Evolutionary conservation across 2,797 vertebrate species (phyloP).

Genomic region (Enteromius mattozi): DNA sequence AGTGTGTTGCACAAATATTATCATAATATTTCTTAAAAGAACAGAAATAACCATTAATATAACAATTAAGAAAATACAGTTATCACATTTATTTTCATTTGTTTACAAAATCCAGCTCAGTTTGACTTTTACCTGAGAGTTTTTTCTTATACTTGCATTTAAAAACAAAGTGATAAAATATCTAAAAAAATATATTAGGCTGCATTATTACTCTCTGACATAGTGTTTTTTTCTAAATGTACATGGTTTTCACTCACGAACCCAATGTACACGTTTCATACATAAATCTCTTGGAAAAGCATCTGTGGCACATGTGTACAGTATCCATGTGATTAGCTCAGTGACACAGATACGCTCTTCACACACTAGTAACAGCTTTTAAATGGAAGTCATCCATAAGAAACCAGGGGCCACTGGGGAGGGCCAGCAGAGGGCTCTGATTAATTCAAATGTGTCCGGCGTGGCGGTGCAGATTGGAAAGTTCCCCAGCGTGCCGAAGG

Average conservation of each 20-base stretch:
- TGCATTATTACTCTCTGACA: background rate
- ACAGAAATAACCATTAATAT: background rate
- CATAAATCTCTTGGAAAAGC: slow-evolving; percentile 25
- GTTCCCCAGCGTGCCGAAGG: slow-evolving; percentile 57
- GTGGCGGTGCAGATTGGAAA: slow-evolving; percentile 65
- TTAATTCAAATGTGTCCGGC: slow-evolving; percentile 66
- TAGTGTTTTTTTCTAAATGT: background rate
- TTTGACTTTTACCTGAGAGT: background rate
- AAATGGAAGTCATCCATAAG: slow-evolving; percentile 68
- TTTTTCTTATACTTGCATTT: background rate
- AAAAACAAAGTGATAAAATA: background rate
- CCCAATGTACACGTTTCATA: background rate
- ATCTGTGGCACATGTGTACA: slow-evolving; percentile 49
- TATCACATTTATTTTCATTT: slow-evolving; percentile 3
- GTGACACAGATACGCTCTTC: slow-evolving; percentile 59
- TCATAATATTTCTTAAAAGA: background rate
- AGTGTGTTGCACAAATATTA: background rate
- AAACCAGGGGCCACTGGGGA: slow-evolving; percentile 50
- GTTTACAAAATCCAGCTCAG: slow-evolving; percentile 23
- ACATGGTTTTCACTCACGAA: background rate
- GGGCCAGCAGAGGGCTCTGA: slow-evolving; percentile 47
- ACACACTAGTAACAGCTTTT: slow-evolving; percentile 62
- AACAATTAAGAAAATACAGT: too few species aligned
- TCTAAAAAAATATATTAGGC: background rate
- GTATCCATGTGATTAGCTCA: slow-evolving; percentile 50